Conservation (phyloP, 2,888 invertebrate species). For the Hetaerina titia region DNA sequence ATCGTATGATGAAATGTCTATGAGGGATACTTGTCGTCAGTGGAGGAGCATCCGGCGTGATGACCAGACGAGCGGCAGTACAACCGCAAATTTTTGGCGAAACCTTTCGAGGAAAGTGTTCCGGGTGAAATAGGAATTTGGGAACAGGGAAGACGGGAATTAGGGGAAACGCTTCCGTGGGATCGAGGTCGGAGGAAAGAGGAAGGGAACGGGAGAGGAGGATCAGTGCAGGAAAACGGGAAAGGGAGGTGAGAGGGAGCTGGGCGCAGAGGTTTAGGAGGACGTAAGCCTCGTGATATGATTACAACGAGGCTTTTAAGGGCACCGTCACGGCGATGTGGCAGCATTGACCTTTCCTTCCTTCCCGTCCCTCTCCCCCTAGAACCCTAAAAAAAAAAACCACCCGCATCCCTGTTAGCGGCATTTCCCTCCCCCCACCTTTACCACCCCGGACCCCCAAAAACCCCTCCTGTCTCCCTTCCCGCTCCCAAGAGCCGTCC, state of each 20-base stretch:
- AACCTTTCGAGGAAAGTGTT: no score
- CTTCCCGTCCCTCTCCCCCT: neutral
- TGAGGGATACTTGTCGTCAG: no score
- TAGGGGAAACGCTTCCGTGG: neutral
- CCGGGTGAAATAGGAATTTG: no score
- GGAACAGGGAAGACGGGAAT: neutral
- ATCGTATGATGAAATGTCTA: no score
- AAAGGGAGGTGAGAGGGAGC: neutral
- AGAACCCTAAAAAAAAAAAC: neutral
- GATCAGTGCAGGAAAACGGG: neutral
- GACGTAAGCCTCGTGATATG: neutral
- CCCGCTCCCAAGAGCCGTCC: neutral
- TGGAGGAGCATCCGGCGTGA: no score
- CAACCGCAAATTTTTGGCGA: no score
- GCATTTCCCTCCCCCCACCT: neutral
- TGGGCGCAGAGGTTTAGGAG: neutral
- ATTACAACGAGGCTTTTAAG: slow-evolving; percentile 47
- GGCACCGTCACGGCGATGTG: slow-evolving; percentile 54
- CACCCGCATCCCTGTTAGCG: neutral
- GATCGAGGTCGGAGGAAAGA: no score
- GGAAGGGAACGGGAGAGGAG: no score
- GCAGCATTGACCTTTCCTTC: slow-evolving; percentile 31
- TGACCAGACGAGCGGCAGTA: no score
- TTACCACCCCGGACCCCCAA: neutral
- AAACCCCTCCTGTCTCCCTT: neutral